These are phyloP conservation scores for Drosophila chauvacae DNA, from an alignment of 1,140 invertebrate species.

Conservation along the genomic window DNA sequence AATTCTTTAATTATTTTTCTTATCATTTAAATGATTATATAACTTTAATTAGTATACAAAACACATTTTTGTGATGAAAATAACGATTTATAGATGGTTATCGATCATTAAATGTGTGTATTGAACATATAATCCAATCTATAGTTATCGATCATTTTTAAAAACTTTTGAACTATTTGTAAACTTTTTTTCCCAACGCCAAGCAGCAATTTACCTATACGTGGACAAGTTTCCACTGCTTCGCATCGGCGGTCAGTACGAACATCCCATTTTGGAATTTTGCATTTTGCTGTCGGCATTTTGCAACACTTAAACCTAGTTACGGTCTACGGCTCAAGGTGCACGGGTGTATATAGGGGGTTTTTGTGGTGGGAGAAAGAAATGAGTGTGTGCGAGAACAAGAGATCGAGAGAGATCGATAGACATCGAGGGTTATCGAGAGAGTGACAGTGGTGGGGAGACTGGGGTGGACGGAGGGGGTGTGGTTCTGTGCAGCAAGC, in stretches of 20 bases:
- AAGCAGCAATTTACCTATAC: neutral
- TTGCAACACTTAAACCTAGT: slow-evolving; percentile 45
- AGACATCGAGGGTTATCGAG: slow-evolving; percentile 4
- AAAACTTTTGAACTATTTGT: no score
- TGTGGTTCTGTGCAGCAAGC: slow-evolving; percentile 24
- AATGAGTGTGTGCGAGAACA: slow-evolving; percentile 16
- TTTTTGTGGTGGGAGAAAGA: slow-evolving; percentile 3
- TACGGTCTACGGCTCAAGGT: slow-evolving; percentile 36
- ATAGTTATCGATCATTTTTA: no score
- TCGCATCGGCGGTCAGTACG: slow-evolving; percentile 13
- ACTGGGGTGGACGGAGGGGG: neutral
- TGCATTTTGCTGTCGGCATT: slow-evolving; percentile 37
- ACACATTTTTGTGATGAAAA: neutral
- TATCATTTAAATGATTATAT: neutral
- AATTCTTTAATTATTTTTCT: neutral
- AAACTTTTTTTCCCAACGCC: no score
- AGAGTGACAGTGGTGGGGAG: slow-evolving; percentile 5
- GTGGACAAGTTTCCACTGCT: neutral
- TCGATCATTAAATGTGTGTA: neutral
- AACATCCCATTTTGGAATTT: slow-evolving; percentile 39
- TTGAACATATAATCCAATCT: no score
- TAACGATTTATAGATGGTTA: neutral
- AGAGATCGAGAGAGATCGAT: slow-evolving; percentile 19
- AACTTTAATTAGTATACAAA: no score
- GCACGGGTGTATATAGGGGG: slow-evolving; percentile 9